A percentile compares a stretch with the other conserved stretches of the same genome.
These are phyloP conservation scores for Struthidea cinerea DNA, from an alignment of 2,113 vertebrate species.

Conservation along the genomic window DNA sequence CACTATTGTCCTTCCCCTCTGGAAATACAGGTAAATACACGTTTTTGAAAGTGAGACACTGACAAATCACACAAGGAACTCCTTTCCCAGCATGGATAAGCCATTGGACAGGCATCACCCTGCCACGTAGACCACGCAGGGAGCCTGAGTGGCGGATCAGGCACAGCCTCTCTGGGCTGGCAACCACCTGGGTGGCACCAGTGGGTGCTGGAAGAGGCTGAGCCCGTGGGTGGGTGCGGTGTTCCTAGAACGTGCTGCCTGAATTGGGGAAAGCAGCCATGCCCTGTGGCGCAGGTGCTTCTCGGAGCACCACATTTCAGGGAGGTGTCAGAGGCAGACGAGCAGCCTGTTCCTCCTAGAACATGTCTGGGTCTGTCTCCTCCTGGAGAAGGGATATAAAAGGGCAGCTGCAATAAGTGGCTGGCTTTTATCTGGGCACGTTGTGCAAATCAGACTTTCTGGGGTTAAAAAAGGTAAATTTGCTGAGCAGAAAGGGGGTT, in stretches of 20 bases:
- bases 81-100: background rate
- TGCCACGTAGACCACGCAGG: background rate
- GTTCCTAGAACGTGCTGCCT: constrained; percentile 43
- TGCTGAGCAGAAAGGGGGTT: background rate
- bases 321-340: constrained; percentile 26
- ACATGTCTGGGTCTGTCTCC: constrained; percentile 46
- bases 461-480: background rate
- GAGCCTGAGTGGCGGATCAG: background rate
- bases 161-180: background rate
- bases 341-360: constrained; percentile 38
- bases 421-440: background rate
- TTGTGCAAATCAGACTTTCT: background rate
- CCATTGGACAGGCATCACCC: background rate
- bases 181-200: background rate
- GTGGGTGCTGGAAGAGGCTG: background rate
- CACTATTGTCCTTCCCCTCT: background rate
- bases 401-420: background rate
- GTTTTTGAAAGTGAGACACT: background rate
- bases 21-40: background rate
- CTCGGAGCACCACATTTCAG: background rate
- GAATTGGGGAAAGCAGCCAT: background rate
- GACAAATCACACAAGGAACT: background rate
- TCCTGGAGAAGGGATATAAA: background rate
- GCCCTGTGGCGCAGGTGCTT: background rate
- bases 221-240: background rate